Conservation (phyloP, 2,113 vertebrate species). For the Pungitius pungitius region DNA sequence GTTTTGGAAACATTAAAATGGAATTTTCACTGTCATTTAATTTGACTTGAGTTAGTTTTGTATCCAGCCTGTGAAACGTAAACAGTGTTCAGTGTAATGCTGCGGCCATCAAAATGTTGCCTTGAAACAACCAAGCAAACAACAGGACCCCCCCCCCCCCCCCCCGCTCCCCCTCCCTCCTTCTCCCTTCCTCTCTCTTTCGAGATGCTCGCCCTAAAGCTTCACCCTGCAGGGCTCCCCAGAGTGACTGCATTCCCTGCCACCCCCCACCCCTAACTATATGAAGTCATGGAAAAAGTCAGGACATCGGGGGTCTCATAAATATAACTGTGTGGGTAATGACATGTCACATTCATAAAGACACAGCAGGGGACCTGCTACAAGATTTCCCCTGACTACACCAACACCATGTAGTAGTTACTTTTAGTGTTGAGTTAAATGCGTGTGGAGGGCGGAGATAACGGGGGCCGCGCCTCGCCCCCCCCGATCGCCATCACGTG, state of each 20-base stretch:
- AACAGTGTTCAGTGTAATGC: too few relatives aligned
- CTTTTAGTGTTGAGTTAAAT: neutral
- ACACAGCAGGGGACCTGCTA: neutral
- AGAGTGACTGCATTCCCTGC: constrained; percentile 32
- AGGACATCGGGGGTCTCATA: constrained; percentile 1
- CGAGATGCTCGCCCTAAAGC: constrained; percentile 23
- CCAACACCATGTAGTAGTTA: neutral
- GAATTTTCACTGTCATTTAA: neutral
- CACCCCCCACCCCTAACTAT: neutral
- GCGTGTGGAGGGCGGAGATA: constrained; percentile 49
- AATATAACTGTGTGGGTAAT: constrained; percentile 16
- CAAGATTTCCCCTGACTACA: neutral
- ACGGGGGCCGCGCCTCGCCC: constrained; percentile 32
- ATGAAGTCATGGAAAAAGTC: constrained; percentile 42
- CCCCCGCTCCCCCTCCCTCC: too few relatives aligned
- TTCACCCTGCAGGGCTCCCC: constrained; percentile 31
- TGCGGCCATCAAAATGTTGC: too few relatives aligned
- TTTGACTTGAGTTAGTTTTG: neutral
- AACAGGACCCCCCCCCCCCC: too few relatives aligned
- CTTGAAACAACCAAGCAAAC: too few relatives aligned
- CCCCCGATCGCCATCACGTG: constrained; percentile 50
- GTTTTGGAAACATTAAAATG: neutral
- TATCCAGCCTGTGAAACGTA: neutral
- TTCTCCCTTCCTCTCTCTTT: too few relatives aligned
- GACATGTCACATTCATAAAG: neutral